A percentile compares a stretch with the other conserved stretches of the same genome.
Evolutionary conservation across 2,888 invertebrate genomes (phyloP).

Genomic region (Ethmia dodecea): DNA sequence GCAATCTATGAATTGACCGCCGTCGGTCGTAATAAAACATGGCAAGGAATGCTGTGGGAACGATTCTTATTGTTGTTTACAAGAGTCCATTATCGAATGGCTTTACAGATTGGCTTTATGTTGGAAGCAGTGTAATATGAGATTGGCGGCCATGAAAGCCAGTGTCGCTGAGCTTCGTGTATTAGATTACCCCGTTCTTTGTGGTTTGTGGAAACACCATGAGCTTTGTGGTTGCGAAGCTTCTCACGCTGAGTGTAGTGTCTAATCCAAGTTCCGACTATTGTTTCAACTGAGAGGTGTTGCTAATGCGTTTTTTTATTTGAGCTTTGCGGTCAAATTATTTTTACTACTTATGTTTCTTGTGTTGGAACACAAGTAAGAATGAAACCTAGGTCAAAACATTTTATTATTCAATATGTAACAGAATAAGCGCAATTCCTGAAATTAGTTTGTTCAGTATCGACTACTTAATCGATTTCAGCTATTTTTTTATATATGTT

Average conservation of each 20-base stretch:
- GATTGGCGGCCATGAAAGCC: slow-evolving; percentile 69
- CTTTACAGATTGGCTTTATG: slow-evolving; percentile 13
- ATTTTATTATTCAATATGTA: too few species aligned
- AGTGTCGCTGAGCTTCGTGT: slow-evolving; percentile 74
- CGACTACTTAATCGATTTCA: too few species aligned
- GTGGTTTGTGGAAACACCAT: slow-evolving; percentile 68
- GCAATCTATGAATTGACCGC: slow-evolving; percentile 66
- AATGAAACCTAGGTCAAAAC: too few species aligned
- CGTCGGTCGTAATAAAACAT: slow-evolving; percentile 36
- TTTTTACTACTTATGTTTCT: too few species aligned
- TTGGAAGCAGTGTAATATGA: slow-evolving; percentile 66
- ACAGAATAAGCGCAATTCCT: too few species aligned
- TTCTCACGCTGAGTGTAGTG: slow-evolving; percentile 57
- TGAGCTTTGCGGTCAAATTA: slow-evolving; percentile 4
- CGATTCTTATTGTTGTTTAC: background rate
- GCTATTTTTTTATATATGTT: too few species aligned
- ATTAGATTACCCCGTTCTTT: slow-evolving; percentile 72
- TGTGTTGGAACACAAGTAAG: too few species aligned
- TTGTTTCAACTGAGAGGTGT: slow-evolving; percentile 35
- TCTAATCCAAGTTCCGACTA: slow-evolving; percentile 36
- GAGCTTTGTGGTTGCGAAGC: slow-evolving; percentile 64
- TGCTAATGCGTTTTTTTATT: slow-evolving; percentile 15
- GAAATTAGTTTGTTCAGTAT: too few species aligned
- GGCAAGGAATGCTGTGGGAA: too few species aligned
- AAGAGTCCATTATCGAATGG: background rate